Percentiles rank a stretch among this genome's conserved stretches.
Evolutionary conservation across 2,113 vertebrate species (phyloP).

Genomic region (Cheirogaleus medius): DNA sequence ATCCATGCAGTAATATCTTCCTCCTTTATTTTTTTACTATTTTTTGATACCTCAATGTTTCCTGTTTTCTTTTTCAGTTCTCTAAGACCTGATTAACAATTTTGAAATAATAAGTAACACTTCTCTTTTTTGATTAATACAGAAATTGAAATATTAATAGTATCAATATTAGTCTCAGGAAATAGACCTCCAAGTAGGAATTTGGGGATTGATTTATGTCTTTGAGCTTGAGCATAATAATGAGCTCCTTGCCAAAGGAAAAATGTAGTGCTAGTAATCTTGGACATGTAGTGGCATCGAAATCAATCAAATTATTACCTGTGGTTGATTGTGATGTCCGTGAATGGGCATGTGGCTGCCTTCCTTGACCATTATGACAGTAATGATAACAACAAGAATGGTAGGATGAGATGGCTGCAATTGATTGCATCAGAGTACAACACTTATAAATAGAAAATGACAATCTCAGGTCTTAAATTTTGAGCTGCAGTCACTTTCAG

Average conservation of each 20-base stretch:
- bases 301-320: not conserved
- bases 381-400: not conserved
- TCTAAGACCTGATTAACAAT: not conserved
- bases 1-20: not conserved
- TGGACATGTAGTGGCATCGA: not conserved
- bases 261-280: not conserved
- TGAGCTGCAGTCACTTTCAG: not conserved
- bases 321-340: not conserved
- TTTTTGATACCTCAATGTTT: not conserved
- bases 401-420: too few relatives aligned
- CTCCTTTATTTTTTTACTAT: not conserved
- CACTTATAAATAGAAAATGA: not conserved
- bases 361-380: not conserved
- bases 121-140: not conserved
- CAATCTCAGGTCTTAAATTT: not conserved
- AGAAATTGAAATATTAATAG: not conserved
- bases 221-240: not conserved
- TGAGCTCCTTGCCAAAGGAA: not conserved
- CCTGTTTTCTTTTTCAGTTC: not conserved
- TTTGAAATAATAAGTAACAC: not conserved
- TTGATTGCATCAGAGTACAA: not conserved
- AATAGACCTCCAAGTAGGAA: not conserved
- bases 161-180: too few relatives aligned
- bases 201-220: not conserved
- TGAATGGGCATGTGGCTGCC: not conserved